Conservation (phyloP, 2,797 vertebrate genomes). For the Lacerta agilis region DNA sequence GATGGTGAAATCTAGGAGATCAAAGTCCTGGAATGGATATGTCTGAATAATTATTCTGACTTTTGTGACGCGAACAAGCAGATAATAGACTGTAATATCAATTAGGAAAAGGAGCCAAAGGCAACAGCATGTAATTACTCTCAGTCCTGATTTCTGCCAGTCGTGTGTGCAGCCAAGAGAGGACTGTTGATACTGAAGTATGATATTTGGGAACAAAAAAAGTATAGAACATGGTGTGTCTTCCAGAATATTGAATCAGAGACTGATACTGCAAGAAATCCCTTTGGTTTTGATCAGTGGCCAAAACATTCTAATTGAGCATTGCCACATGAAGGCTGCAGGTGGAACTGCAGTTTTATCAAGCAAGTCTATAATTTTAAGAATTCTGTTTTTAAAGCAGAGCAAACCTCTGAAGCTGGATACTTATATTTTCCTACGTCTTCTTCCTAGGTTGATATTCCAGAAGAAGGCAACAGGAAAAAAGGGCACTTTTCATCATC, state of each 20-base stretch:
- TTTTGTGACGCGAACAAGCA: slow-evolving; percentile 35
- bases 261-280: not conserved
- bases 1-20: slow-evolving; percentile 28
- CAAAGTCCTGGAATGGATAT: slow-evolving; percentile 42
- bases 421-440: slow-evolving; percentile 35
- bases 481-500: slow-evolving; percentile 62
- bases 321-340: not conserved
- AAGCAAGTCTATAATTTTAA: not conserved
- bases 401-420: slow-evolving; percentile 16
- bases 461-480: slow-evolving; percentile 70
- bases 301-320: not conserved
- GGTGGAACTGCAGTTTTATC: slow-evolving; percentile 15
- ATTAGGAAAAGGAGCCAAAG: slow-evolving; percentile 47
- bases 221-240: not conserved
- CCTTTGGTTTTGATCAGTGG: slow-evolving; percentile 1
- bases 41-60: slow-evolving; percentile 52
- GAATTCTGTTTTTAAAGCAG: slow-evolving; percentile 25
- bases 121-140: slow-evolving; percentile 26
- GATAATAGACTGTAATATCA: slow-evolving; percentile 48
- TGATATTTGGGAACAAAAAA: not conserved
- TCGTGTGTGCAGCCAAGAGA: slow-evolving; percentile 25
- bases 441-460: slow-evolving; percentile 77
- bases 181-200: slow-evolving; percentile 33
- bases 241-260: not conserved
- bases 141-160: slow-evolving; percentile 2